A percentile compares a stretch with the other conserved stretches of the same genome.
These are phyloP conservation scores for Anagyrus pseudococci DNA, from an alignment of 2,888 invertebrate genomes.

Conservation along the genomic window DNA sequence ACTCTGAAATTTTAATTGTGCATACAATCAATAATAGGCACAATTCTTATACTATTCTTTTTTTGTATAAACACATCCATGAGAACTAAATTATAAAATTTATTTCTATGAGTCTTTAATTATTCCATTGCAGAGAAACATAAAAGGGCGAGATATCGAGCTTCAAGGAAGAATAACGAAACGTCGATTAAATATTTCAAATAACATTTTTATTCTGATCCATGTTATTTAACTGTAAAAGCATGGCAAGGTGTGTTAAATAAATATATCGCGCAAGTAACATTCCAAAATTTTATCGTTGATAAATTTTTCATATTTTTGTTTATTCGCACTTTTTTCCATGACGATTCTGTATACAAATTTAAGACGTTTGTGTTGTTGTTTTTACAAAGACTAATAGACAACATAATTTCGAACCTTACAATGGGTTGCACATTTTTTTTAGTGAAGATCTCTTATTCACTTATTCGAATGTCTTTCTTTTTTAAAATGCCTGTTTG, in stretches of 20 bases:
- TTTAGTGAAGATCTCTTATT: neutral
- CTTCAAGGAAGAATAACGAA: neutral
- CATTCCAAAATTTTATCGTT: too few relatives aligned
- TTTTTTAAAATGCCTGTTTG: neutral
- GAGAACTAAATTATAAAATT: too few relatives aligned
- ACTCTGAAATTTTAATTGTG: neutral
- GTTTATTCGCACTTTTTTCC: too few relatives aligned
- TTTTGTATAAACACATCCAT: too few relatives aligned
- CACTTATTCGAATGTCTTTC: neutral
- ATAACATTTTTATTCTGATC: conserved; percentile 25
- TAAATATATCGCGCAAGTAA: too few relatives aligned
- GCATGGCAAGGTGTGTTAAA: conserved; percentile 10
- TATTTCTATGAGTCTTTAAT: too few relatives aligned
- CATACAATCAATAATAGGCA: neutral
- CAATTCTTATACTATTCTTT: too few relatives aligned
- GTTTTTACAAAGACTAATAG: too few relatives aligned
- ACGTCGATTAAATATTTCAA: conserved; percentile 1
- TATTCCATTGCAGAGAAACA: too few relatives aligned
- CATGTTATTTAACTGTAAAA: conserved; percentile 17
- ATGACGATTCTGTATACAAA: too few relatives aligned
- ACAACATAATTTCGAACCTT: conserved; percentile 17
- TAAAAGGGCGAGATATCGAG: too few relatives aligned
- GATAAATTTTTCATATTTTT: too few relatives aligned
- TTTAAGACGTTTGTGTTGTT: neutral
- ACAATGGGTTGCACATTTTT: conserved; percentile 16